Base-by-base conservation (phyloP, 2,888 invertebrate genomes). In the Macaria liturata region DNA sequence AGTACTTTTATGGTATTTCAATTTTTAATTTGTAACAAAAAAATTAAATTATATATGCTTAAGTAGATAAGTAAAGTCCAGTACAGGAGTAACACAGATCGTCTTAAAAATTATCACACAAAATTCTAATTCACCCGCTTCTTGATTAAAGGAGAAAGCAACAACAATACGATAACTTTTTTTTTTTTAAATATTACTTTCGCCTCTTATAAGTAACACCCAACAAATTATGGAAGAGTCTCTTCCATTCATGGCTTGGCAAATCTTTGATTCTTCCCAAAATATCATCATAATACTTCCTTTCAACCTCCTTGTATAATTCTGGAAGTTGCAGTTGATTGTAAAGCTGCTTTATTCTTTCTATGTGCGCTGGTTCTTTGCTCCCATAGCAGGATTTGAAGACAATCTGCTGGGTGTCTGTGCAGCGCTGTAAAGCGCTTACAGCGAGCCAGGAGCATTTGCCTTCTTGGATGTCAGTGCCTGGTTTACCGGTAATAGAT, bases 371-470 rank as follows among this genome's bases (percentile, higher is more conserved):
- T 0, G 93, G 90, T 69, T 96, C 95, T 46, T 90, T 80, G 54
- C 86, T 86, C 4, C 97, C 97, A 75, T 97, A 97, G 80, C 95
- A 95, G 57, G 95, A 93, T 67, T 93, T 86, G 83, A 97, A 93
- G 37, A 82, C 78, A 3, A 67, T 63, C 56, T 93, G 92, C 72
- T 97, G 96, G 4, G 93, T 88, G 0, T 93, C 86, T 52, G 91
- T 94, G 20, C 95, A 95, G 48, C 94, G 92, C 81, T 96, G 95
- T 63, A 98, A 91, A 32, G 56, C 95, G 97, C 95, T 95, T 0
- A 98, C 96, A 0, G 96, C 95, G 42, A 98, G 87, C 99, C 99
- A 99, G 0, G 97, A 94, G 82, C 98, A 99, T 86, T 99, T 99
- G 45, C 98, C 97, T 74, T 98, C 97, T 79, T 95, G 94, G 67